phyloP scores from a whole-genome alignment of 2,113 vertebrate genomes.

The Chionodraco myersi region DNA sequence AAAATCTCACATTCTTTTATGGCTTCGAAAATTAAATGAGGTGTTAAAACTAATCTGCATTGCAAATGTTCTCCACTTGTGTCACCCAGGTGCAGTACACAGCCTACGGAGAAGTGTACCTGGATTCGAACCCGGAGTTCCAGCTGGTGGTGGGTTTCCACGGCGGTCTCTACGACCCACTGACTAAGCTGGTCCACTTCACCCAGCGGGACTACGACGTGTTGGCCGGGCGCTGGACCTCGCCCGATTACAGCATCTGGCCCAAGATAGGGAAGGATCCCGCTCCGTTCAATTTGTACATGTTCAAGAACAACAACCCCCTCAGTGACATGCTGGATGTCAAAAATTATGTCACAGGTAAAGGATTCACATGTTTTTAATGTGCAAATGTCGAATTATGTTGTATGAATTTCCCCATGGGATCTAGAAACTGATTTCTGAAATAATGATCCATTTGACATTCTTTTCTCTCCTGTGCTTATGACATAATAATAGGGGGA shows the following conservation, averaged over 20 bases:
- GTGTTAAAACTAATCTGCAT: not conserved
- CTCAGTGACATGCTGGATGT: conserved; percentile 97
- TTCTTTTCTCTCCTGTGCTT: too few relatives aligned
- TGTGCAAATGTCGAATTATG: not conserved
- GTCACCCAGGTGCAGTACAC: conserved; percentile 91
- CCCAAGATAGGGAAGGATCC: conserved; percentile 95
- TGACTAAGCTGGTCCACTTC: conserved; percentile 98
- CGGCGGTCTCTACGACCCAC: conserved; percentile 95
- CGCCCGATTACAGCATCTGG: conserved; percentile 96
- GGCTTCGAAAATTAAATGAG: not conserved
- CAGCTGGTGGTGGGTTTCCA: conserved; percentile 97
- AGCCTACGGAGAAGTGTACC: conserved; percentile 96
- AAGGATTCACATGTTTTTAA: not conserved
- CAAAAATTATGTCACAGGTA: conserved; percentile 99
- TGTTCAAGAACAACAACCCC: conserved; percentile 99
- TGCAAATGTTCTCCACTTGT: not conserved
- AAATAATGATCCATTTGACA: too few relatives aligned
- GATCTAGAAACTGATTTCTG: not conserved
- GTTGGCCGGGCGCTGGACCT: conserved; percentile 96
- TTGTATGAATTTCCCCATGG: not conserved
- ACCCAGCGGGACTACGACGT: conserved; percentile 98
- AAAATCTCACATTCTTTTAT: not conserved
- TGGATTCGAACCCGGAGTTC: conserved; percentile 97
- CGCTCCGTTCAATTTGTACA: conserved; percentile 95
- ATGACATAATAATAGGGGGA: too few relatives aligned